Percentiles rank a stretch among this genome's conserved stretches.
These are phyloP conservation scores for Eudorcas thomsonii DNA, from an alignment of 2,113 vertebrate species.

Conservation along the genomic window DNA sequence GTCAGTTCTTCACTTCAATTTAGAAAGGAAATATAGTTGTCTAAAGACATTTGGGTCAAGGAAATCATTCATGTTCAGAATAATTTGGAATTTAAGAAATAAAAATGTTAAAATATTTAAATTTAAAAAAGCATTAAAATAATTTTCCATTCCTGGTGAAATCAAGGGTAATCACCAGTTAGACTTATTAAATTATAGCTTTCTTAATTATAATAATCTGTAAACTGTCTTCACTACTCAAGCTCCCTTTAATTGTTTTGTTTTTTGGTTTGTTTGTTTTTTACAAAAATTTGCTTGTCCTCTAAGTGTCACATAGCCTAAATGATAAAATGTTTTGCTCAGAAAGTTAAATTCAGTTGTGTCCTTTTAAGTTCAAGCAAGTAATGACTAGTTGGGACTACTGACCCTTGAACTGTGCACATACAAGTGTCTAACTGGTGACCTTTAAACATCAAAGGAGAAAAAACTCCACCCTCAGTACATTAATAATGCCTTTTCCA, in stretches of 20 bases:
- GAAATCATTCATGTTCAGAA: neutral
- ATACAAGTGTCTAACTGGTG: neutral
- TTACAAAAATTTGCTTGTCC: neutral
- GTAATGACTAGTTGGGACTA: neutral
- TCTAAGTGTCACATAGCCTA: neutral
- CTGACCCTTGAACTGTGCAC: neutral
- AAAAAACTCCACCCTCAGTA: neutral
- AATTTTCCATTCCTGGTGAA: neutral
- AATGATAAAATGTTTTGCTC: neutral
- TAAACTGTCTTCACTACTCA: neutral
- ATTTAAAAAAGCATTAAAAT: neutral
- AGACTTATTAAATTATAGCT: neutral
- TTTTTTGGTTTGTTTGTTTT: neutral
- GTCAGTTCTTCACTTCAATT: neutral
- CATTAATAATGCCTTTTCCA: neutral
- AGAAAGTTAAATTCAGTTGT: neutral
- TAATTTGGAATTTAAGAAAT: neutral
- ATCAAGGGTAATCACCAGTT: neutral
- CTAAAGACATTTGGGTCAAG: neutral
- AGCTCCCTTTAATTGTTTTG: neutral
- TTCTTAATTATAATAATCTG: neutral
- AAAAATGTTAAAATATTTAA: neutral
- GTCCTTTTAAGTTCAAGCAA: neutral
- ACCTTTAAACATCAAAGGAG: neutral
- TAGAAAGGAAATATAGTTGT: slow-evolving; percentile 13